Base-by-base conservation (phyloP, 1,140 invertebrate genomes). In the Ericerus pela region DNA sequence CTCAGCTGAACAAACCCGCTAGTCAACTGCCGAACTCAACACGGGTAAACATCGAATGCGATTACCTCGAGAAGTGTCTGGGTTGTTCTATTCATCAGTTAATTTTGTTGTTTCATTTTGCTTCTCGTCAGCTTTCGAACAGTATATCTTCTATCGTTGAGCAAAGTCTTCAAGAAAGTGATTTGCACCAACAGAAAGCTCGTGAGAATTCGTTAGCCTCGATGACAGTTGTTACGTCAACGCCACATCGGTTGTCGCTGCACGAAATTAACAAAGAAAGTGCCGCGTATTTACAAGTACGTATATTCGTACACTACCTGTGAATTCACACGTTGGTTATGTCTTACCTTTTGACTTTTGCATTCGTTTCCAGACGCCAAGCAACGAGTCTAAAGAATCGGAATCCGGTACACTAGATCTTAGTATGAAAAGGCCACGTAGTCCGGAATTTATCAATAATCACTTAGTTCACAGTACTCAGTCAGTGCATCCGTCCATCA, bases 331-430 rank as follows among this genome's bases (percentile, higher is more conserved):
- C 14, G 8, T 59, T 30, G 52, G 27, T 11, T 4, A 26, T 18
- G 36, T 36, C 22, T 30, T 12, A 5, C 47, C 26, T 22, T 28
- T 18, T 20, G 3, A 4, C 12, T 38, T 36, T 6, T 51, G 28
- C 12, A n/a, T 10, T 11, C 6, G 3, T 31, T 36, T 52, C 36
- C 56, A 59, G 38, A 55, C 51, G 26, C 22, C 37, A 20, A 26
- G 26, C 29, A 30, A 33, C 24, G 43, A 28, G 18, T 16, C 38
- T 14, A 55, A 65, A 59, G 69, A 73, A 56, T 65, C 72, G 2
- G 77, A 79, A 58, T 75, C 76, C 18, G 77, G 81, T 53, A 84
- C 85, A 0, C 70, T 90, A 0, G 85, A 90, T 65, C 67, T 90
- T 31, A 87, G 83, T 63, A 81, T 88, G 16, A 90, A 88, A 65